These are phyloP conservation scores for Andricus grossulariae DNA, from an alignment of 1,140 invertebrate genomes.

Conservation along the genomic window DNA sequence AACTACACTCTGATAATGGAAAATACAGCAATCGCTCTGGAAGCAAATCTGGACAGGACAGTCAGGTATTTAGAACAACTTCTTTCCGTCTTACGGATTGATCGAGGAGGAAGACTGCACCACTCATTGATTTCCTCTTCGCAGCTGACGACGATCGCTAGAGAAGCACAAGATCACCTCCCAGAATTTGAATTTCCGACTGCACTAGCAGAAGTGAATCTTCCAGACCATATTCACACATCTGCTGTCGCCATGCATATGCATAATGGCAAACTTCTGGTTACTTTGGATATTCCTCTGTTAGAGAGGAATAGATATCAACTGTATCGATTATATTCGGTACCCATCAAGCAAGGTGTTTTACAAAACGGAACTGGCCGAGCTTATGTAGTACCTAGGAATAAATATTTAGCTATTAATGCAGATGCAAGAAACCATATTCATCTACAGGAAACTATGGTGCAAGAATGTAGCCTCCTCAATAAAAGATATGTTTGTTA, in stretches of 20 bases:
- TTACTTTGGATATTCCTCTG: neutral
- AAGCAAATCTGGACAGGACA: neutral
- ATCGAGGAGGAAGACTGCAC: neutral
- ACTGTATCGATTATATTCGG: neutral
- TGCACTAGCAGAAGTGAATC: neutral
- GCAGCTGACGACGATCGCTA: no score
- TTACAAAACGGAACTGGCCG: neutral
- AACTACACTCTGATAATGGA: neutral
- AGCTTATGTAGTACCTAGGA: neutral
- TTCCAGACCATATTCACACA: neutral
- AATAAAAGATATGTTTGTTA: neutral
- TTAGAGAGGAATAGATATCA: neutral
- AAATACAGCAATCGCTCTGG: neutral
- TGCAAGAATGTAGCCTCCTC: neutral
- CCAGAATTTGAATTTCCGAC: neutral
- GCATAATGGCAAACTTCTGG: neutral
- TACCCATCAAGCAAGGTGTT: neutral
- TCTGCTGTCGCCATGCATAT: neutral
- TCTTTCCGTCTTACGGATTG: neutral
- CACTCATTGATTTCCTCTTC: neutral
- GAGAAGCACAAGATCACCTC: neutral
- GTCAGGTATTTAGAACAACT: neutral
- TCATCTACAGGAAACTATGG: neutral
- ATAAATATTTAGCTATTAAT: neutral
- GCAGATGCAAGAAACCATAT: neutral